Evolutionary conservation across 2,113 vertebrate genomes (phyloP).

Genomic region (Anoura caudifer): DNA sequence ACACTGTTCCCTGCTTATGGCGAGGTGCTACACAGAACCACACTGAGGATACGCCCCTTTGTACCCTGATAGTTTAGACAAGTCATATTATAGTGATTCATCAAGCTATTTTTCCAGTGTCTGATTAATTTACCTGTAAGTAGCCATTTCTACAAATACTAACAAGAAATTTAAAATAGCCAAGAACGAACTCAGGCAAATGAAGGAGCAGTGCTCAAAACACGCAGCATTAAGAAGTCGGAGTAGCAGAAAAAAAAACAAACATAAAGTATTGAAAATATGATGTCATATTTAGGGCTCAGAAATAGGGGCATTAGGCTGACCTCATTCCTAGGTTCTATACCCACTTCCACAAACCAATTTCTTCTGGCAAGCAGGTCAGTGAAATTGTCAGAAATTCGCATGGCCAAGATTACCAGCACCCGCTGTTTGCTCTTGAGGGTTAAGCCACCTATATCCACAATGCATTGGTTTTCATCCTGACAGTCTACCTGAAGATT

Average conservation of each 20-base stretch:
- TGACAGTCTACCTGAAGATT: neutral
- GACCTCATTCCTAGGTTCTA: neutral
- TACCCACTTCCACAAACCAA: neutral
- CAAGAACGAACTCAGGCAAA: neutral
- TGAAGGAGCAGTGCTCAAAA: neutral
- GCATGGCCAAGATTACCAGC: neutral
- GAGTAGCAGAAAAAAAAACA: neutral
- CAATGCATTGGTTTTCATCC: neutral
- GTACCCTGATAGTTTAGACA: neutral
- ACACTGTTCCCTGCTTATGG: neutral
- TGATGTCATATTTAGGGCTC: neutral
- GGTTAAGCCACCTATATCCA: neutral
- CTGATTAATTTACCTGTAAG: constrained; percentile 20
- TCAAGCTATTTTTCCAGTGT: neutral
- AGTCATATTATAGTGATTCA: neutral
- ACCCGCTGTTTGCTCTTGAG: neutral
- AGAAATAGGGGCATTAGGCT: neutral
- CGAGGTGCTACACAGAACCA: neutral
- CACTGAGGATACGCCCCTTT: neutral
- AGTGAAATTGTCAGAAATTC: neutral
- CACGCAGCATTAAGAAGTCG: neutral
- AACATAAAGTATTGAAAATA: neutral
- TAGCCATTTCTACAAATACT: constrained; percentile 21
- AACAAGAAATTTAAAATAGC: neutral
- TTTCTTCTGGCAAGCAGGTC: neutral